Conservation (phyloP, 2,113 vertebrate species). For the Carassius gibelio region DNA sequence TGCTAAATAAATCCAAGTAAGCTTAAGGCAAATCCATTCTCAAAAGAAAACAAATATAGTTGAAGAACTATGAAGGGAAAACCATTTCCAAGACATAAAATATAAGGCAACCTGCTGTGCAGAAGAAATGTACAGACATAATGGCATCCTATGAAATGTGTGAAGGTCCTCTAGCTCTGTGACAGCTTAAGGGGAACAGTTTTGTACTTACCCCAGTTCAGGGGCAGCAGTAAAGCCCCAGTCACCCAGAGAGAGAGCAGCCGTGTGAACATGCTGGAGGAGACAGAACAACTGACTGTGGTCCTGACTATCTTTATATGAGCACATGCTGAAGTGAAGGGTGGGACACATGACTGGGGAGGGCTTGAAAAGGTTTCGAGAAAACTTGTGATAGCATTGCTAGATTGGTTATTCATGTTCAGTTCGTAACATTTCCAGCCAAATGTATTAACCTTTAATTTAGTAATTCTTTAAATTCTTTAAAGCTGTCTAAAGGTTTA, state of each 20-base stretch:
- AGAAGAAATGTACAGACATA: neutral
- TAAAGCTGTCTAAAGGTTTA: neutral
- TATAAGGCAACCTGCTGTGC: neutral
- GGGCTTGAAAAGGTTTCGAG: constrained; percentile 19
- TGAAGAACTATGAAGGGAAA: neutral
- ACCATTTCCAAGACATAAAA: neutral
- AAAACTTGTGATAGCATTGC: neutral
- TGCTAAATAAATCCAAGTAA: neutral
- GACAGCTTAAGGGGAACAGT: neutral
- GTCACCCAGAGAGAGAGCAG: constrained; percentile 55
- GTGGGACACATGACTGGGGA: constrained; percentile 11
- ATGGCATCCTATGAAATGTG: neutral
- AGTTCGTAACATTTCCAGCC: neutral
- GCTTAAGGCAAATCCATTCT: constrained; percentile 1
- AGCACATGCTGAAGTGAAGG: neutral
- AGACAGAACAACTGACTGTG: constrained; percentile 4
- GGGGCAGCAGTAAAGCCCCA: constrained; percentile 48
- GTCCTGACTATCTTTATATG: constrained; percentile 13
- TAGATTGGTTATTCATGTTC: neutral
- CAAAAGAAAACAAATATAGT: neutral
- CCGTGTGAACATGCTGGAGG: constrained; percentile 52
- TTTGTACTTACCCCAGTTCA: constrained; percentile 58
- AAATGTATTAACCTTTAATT: neutral
- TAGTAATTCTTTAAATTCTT: neutral
- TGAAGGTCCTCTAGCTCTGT: neutral